Evolutionary conservation across 2,797 vertebrate species (phyloP).

Genomic region (Menidia menidia): DNA sequence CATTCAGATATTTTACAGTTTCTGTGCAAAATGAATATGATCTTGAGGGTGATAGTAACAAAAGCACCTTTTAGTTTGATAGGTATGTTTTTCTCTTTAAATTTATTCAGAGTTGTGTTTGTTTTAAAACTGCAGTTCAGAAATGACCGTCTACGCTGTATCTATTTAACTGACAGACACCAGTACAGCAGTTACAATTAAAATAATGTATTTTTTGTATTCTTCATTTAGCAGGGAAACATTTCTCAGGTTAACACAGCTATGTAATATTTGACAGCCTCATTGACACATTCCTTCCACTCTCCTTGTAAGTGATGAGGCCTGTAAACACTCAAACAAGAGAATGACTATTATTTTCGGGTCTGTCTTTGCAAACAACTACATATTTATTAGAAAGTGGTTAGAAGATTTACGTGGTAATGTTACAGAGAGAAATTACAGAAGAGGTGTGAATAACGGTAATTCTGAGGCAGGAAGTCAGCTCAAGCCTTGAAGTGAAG

Average conservation of each 20-base stretch:
- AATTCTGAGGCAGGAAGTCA: constrained; percentile 15
- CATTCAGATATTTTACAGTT: too few species aligned
- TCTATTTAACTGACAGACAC: constrained; percentile 9
- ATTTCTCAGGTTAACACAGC: background rate
- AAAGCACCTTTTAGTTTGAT: too few species aligned
- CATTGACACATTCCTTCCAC: background rate
- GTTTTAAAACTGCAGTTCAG: background rate
- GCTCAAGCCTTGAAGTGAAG: constrained; percentile 21
- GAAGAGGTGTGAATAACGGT: constrained; percentile 35
- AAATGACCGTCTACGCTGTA: background rate
- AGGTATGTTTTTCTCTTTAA: too few species aligned
- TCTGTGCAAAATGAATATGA: too few species aligned
- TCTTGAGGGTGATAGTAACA: too few species aligned
- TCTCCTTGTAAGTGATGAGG: background rate
- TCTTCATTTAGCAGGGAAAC: background rate
- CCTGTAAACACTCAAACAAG: background rate
- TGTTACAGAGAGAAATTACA: constrained; percentile 9
- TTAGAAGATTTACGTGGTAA: constrained; percentile 23
- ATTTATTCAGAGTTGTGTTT: background rate
- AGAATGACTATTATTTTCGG: constrained; percentile 26
- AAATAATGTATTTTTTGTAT: background rate
- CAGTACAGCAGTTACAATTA: background rate
- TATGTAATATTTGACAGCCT: constrained; percentile 13
- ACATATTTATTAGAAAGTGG: constrained; percentile 27
- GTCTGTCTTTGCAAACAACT: constrained; percentile 32